Base-by-base conservation (phyloP, 37 sponge, comb jelly and placozoan genomes). In the Beroe forskalii region DNA sequence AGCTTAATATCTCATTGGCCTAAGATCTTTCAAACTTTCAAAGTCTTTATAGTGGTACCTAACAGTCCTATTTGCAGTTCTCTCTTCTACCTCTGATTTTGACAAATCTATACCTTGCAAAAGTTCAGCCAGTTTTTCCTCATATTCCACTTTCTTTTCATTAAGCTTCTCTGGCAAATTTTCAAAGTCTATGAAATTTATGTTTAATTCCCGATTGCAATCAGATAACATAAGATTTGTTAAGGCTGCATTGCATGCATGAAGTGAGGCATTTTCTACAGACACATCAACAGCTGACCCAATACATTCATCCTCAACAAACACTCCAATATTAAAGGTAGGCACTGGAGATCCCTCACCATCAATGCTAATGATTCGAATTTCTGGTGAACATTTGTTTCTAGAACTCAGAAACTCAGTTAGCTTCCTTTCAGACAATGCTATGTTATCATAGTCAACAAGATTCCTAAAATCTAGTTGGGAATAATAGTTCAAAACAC, bases 321-420 rank as follows among this genome's bases (percentile, higher is more conserved):
- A 80, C 23, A 80, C 35, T n/a, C 86, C 86, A 43, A 80, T 27
- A 80, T 41, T 80, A 48, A 35, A 80, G 0, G 35, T 6, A n/a
- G 86, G 86, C 17, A 44, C 30, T 1, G n/a, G 17, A 38, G 55
- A 27, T 22, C 42, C 86, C 55, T 80, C 86, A 14, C 86, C 86
- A 80, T 80, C 86, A n/a, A 80, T 80, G 24, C 55, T 42, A 1
- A 80, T 80, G n/a, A 80, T 43, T 37, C 86, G 37, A 25, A 80
- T 25, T 25, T 80, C 55, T 43, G 86, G 86, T 25, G 30, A n/a
- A 4, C 66, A 6, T 22, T 64, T 64, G 66, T 23, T 23, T 22
- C 30, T 64, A 44, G 55, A 80, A 6, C 8, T 38, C 9, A 69
- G 38, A 69, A 32, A 2, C n/a, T 80, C 86, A 23, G 12, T 80